phyloP scores from a whole-genome alignment of 2,888 invertebrate genomes.

The Drosophila paramelanica region DNA sequence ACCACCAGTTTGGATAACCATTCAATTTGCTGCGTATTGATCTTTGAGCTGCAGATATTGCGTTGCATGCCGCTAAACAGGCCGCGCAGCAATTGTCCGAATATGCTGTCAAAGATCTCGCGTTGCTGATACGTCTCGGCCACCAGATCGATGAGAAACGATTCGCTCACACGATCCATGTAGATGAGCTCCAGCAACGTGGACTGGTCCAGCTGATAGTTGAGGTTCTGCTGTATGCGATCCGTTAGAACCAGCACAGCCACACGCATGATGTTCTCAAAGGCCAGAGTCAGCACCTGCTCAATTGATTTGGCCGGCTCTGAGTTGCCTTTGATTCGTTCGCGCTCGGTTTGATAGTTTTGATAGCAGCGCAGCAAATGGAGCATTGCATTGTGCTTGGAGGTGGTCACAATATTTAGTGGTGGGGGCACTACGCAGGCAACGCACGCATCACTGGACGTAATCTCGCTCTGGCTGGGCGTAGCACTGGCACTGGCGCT shows the following conservation, averaged over 20 bases:
- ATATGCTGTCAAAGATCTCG: conserved; percentile 80
- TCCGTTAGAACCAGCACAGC: conserved; percentile 79
- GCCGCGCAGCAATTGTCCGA: conserved; percentile 82
- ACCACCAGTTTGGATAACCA: conserved; percentile 93
- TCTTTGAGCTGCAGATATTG: conserved; percentile 82
- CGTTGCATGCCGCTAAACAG: conserved; percentile 84
- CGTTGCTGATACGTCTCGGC: conserved; percentile 86
- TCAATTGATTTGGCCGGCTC: neutral
- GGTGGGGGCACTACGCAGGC: conserved; percentile 48
- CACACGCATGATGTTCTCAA: conserved; percentile 71
- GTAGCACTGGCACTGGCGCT: conserved; percentile 34
- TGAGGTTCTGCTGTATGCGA: conserved; percentile 78
- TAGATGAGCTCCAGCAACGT: conserved; percentile 87
- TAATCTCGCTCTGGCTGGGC: conserved; percentile 43
- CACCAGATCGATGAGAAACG: conserved; percentile 88
- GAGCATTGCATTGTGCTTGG: conserved; percentile 81
- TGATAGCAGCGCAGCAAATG: conserved; percentile 82
- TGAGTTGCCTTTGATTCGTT: neutral
- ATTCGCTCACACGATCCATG: conserved; percentile 87
- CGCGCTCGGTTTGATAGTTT: conserved; percentile 64
- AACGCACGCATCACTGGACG: conserved; percentile 36
- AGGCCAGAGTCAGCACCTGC: conserved; percentile 46
- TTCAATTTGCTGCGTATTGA: conserved; percentile 89
- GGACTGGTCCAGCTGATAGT: conserved; percentile 84
- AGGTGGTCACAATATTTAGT: conserved; percentile 53